Conservation (phyloP, 2,113 vertebrate species). For the Callocephalon fimbriatum region DNA sequence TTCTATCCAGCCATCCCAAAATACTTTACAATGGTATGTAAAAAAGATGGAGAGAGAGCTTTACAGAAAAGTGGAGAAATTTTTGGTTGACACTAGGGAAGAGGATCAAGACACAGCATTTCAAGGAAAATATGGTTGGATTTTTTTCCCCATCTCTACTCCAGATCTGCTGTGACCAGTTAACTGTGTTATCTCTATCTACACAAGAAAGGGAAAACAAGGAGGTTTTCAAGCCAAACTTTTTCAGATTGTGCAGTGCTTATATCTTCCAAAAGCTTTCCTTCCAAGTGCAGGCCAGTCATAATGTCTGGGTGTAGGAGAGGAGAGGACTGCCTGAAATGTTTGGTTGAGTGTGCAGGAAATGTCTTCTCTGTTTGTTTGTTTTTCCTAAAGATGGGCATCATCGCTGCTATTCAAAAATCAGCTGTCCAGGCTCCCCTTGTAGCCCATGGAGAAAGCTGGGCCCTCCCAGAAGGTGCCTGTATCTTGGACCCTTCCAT, state of each 20-base stretch:
- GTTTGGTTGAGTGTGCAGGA: background rate
- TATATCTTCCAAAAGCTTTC: background rate
- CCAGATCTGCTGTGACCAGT: background rate
- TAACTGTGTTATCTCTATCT: background rate
- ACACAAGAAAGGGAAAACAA: background rate
- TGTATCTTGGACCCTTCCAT: background rate
- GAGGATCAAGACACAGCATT: background rate
- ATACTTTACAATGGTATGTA: background rate
- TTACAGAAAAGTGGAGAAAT: background rate
- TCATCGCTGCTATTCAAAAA: background rate
- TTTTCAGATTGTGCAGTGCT: background rate
- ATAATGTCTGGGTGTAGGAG: background rate
- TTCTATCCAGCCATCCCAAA: background rate
- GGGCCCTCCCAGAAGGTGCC: background rate
- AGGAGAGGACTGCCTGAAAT: background rate
- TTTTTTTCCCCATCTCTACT: background rate
- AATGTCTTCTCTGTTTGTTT: background rate
- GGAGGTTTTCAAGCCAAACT: background rate
- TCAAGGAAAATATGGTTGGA: background rate
- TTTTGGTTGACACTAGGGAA: background rate
- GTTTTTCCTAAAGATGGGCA: background rate
- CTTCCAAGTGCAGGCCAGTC: background rate
- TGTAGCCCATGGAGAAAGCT: background rate
- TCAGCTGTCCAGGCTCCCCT: background rate
- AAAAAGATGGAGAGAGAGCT: background rate